Evolutionary conservation across 2,797 vertebrate genomes (phyloP).

Genomic region (Rousettus madagascariensis): DNA sequence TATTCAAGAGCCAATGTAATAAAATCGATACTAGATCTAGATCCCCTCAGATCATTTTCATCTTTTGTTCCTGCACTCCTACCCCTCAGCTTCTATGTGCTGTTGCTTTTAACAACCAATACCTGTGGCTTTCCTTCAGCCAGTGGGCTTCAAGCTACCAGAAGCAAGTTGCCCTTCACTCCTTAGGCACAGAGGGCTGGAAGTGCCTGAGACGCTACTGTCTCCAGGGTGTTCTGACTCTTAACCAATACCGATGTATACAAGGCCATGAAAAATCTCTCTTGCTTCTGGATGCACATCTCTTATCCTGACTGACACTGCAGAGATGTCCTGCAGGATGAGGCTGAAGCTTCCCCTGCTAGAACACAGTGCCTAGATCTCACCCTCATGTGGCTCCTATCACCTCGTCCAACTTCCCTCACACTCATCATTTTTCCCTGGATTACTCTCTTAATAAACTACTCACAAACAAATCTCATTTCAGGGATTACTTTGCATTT

Average conservation of each 20-base stretch:
- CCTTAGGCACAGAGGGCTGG: neutral
- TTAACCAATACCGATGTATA: neutral
- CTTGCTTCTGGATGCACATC: neutral
- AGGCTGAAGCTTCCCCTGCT: neutral
- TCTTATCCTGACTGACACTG: neutral
- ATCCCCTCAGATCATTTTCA: neutral
- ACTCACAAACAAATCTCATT: neutral
- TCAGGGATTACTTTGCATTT: neutral
- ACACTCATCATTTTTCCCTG: neutral
- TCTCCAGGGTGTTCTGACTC: neutral
- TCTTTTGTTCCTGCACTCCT: neutral
- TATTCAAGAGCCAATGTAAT: neutral
- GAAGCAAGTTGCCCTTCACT: neutral
- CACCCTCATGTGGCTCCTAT: neutral
- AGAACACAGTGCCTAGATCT: neutral
- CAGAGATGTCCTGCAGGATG: neutral
- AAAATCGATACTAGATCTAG: neutral
- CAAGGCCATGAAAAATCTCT: neutral
- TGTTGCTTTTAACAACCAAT: neutral
- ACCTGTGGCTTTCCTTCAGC: neutral
- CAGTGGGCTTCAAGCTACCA: neutral
- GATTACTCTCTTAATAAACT: neutral
- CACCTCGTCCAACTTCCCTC: neutral
- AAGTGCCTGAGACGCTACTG: accelerated
- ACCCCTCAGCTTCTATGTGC: neutral